Evolutionary conservation across 2,797 vertebrate genomes (phyloP).

Genomic region (Anabacerthia variegaticeps): DNA sequence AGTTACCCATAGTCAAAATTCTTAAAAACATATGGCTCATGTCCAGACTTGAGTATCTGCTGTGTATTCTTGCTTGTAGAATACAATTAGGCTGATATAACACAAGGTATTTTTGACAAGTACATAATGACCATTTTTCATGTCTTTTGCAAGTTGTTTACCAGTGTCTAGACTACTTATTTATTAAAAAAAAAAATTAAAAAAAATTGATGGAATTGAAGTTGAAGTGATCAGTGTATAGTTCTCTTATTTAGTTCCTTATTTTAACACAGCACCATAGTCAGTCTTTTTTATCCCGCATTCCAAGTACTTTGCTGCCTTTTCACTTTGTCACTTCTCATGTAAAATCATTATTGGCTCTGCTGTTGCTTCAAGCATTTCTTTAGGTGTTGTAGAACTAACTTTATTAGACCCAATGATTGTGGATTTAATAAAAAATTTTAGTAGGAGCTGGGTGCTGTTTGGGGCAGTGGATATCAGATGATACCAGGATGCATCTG

Average conservation of each 20-base stretch:
- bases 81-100: not conserved
- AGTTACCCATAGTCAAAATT: not conserved
- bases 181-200: not conserved
- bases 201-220: not conserved
- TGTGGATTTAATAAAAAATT: not conserved
- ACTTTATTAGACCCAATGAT: not conserved
- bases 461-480: not conserved
- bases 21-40: not conserved
- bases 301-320: not conserved
- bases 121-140: not conserved
- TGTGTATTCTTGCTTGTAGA: not conserved
- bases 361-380: not conserved
- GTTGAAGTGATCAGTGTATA: not conserved
- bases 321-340: not conserved
- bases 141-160: not conserved
- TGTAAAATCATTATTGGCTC: not conserved
- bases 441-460: not conserved
- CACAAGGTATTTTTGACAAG: not conserved
- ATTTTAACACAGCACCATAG: not conserved
- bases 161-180: not conserved
- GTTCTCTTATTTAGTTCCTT: not conserved
- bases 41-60: not conserved
- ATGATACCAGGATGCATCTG: not conserved
- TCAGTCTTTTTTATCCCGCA: not conserved
- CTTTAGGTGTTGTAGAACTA: not conserved